Conservation (phyloP, 2,113 vertebrate genomes). For the Labeo catla region DNA sequence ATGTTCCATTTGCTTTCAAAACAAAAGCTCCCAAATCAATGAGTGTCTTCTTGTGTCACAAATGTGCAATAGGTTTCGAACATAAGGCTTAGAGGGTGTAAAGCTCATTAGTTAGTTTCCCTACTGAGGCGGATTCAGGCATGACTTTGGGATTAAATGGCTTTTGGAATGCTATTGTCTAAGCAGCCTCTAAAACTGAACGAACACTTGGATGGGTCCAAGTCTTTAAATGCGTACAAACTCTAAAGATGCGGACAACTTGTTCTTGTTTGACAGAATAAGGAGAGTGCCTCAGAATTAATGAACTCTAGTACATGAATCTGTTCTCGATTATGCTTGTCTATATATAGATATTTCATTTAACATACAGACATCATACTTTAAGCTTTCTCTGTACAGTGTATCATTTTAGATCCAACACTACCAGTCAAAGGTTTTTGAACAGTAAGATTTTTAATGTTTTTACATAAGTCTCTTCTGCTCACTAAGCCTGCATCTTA, state of each 20-base stretch:
- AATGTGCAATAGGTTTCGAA: slow-evolving; percentile 41
- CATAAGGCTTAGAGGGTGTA: slow-evolving; percentile 53
- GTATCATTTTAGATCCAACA: neutral
- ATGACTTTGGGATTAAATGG: slow-evolving; percentile 56
- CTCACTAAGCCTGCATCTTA: no score
- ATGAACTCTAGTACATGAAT: slow-evolving; percentile 15
- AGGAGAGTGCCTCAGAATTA: neutral
- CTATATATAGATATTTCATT: slow-evolving; percentile 7
- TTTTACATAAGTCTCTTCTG: no score
- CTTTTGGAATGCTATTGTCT: slow-evolving; percentile 57
- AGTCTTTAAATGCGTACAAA: neutral
- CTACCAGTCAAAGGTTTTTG: no score
- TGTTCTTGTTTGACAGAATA: slow-evolving; percentile 4
- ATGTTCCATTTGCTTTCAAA: slow-evolving; percentile 18
- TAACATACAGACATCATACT: neutral
- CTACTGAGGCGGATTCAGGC: slow-evolving; percentile 57
- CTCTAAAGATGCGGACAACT: neutral
- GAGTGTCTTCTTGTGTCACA: slow-evolving; percentile 18
- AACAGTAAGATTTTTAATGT: no score
- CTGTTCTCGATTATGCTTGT: neutral
- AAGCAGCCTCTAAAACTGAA: slow-evolving; percentile 24
- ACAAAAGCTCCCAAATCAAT: slow-evolving; percentile 31
- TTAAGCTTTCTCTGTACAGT: neutral
- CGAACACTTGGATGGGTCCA: slow-evolving; percentile 2
- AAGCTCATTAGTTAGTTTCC: slow-evolving; percentile 60